Conservation (phyloP, 37 sponge, comb jelly and placozoan genomes). For the Geodia barretti region DNA sequence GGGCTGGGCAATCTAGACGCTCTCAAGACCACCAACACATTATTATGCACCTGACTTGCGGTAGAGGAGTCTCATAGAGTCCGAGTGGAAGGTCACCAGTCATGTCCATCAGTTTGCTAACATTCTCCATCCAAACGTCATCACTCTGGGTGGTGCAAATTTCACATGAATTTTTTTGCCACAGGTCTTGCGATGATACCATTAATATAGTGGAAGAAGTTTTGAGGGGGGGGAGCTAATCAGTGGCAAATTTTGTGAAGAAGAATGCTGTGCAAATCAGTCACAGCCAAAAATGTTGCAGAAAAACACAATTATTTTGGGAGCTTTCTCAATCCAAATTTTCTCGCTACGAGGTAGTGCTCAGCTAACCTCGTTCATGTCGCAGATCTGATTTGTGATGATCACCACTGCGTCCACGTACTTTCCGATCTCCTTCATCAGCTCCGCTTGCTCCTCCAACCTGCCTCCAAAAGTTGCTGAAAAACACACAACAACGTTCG, state of each 20-base stretch:
- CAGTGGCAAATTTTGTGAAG: too few relatives aligned
- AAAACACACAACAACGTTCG: neutral
- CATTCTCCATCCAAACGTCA: slow-evolving; percentile 79
- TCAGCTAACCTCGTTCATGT: slow-evolving; percentile 71
- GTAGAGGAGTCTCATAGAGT: slow-evolving; percentile 89
- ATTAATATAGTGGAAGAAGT: too few relatives aligned
- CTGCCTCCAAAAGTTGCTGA: slow-evolving; percentile 88
- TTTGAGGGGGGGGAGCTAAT: neutral
- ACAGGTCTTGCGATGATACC: too few relatives aligned
- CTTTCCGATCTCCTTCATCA: slow-evolving; percentile 76
- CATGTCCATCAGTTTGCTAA: slow-evolving; percentile 67
- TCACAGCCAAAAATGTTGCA: too few relatives aligned
- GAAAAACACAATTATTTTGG: neutral
- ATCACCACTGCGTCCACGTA: slow-evolving; percentile 75
- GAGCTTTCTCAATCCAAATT: neutral
- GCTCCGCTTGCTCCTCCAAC: slow-evolving; percentile 76
- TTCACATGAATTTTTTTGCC: neutral
- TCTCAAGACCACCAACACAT: neutral
- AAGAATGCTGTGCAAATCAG: too few relatives aligned
- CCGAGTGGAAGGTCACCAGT: slow-evolving; percentile 88
- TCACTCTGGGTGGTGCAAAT: slow-evolving; percentile 57
- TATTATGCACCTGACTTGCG: slow-evolving; percentile 67
- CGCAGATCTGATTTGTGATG: slow-evolving; percentile 85
- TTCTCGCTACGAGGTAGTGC: neutral
- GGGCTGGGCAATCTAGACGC: neutral